Evolutionary conservation across 2,888 invertebrate species (phyloP).

Genomic region (Brenthis hecate): DNA sequence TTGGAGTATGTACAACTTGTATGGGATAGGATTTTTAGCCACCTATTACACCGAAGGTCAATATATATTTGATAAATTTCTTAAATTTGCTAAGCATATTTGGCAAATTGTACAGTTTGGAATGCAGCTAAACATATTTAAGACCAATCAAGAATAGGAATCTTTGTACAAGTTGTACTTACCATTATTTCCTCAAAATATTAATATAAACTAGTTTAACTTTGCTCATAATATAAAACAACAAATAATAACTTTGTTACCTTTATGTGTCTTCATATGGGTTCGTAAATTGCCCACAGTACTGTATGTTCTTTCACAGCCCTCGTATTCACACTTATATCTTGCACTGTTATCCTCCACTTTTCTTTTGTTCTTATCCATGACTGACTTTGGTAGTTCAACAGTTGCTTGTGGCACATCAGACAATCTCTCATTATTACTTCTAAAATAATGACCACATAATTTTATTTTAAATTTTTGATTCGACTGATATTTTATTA

Average conservation of each 20-base stretch:
- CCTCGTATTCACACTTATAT: conserved; percentile 94
- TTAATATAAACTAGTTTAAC: too few relatives aligned
- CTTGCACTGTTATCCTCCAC: conserved; percentile 72
- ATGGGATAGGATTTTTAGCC: too few relatives aligned
- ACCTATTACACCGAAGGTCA: too few relatives aligned
- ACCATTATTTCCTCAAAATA: too few relatives aligned
- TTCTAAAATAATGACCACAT: conserved; percentile 34
- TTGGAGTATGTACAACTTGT: too few relatives aligned
- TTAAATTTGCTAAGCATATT: too few relatives aligned
- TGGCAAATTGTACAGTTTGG: too few relatives aligned
- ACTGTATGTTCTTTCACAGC: conserved; percentile 94
- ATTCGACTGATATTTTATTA: not conserved
- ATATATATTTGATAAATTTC: too few relatives aligned
- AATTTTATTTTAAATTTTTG: not conserved
- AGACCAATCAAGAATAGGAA: too few relatives aligned
- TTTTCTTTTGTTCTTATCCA: conserved; percentile 63
- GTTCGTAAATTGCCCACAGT: conserved; percentile 96
- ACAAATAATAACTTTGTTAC: conserved; percentile 65
- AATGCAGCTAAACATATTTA: too few relatives aligned
- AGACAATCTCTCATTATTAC: conserved; percentile 58
- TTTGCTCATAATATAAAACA: not conserved
- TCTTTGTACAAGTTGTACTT: too few relatives aligned
- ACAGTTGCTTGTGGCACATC: conserved; percentile 48
- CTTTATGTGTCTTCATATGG: conserved; percentile 97
- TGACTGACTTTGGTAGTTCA: conserved; percentile 52